Conservation (phyloP, 2,113 vertebrate genomes). For the Eurypyga helias region DNA sequence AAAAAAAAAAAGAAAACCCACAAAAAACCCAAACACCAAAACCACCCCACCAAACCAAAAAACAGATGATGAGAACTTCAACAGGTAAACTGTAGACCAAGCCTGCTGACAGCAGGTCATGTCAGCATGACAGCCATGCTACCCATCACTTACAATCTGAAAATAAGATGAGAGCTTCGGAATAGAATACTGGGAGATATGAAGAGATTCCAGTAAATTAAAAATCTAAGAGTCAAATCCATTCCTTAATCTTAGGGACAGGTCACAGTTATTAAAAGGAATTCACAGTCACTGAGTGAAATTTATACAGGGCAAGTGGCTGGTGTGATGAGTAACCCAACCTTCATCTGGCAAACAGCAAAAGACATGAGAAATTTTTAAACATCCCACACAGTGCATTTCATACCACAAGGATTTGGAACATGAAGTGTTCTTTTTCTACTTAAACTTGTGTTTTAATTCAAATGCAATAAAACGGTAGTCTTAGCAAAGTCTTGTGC, state of each 20-base stretch:
- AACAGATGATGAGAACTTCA: neutral
- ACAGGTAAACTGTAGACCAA: neutral
- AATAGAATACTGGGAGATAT: neutral
- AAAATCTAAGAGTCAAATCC: neutral
- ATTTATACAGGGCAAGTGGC: neutral
- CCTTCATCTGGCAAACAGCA: neutral
- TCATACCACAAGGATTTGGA: neutral
- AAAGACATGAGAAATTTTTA: neutral
- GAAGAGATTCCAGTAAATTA: neutral
- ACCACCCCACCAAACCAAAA: neutral
- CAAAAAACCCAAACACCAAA: neutral
- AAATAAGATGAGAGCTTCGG: neutral
- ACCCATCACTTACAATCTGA: neutral
- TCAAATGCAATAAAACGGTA: neutral
- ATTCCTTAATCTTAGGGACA: neutral
- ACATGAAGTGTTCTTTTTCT: neutral
- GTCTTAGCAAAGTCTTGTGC: neutral
- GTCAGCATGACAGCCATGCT: neutral
- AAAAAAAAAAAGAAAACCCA: neutral
- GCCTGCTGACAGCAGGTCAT: neutral
- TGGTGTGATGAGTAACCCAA: neutral
- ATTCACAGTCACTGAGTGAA: neutral
- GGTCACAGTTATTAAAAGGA: neutral
- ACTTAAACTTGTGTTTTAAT: neutral
- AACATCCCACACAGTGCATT: neutral